A percentile compares a stretch with the other conserved stretches of the same genome.
phyloP scores from a whole-genome alignment of 2,888 invertebrate species.

The Conus canariensis region DNA sequence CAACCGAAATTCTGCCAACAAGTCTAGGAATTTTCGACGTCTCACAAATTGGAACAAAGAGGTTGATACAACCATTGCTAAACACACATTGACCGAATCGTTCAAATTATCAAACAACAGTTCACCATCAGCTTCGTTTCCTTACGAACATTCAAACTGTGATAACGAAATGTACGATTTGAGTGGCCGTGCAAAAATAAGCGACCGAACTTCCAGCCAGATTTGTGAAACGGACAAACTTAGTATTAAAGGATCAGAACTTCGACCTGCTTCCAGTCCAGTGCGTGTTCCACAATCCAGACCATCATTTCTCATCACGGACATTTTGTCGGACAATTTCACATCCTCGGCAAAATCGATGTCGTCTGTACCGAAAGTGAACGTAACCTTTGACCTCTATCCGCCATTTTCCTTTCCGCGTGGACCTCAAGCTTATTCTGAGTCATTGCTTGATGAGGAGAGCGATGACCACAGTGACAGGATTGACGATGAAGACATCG shows the following conservation, averaged over 20 bases:
- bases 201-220: neutral
- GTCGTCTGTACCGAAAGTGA: neutral
- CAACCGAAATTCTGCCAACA: too few species aligned
- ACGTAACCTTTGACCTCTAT: neutral
- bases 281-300: neutral
- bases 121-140: too few species aligned
- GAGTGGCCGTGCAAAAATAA: too few species aligned
- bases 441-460: neutral
- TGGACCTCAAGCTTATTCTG: neutral
- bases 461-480: neutral
- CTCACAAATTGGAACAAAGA: too few species aligned
- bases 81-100: too few species aligned
- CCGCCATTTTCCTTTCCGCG: constrained; percentile 1
- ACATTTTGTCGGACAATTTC: constrained; percentile 6
- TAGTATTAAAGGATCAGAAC: neutral
- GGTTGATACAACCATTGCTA: too few species aligned
- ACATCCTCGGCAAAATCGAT: neutral
- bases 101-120: too few species aligned
- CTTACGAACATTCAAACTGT: too few species aligned
- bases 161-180: too few species aligned
- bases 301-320: constrained; percentile 14
- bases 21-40: too few species aligned
- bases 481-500: neutral
- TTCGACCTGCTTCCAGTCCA: neutral
- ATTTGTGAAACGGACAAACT: neutral